Evolutionary conservation across 2,113 vertebrate species (phyloP).

Genomic region (Triplophysa rosa): DNA sequence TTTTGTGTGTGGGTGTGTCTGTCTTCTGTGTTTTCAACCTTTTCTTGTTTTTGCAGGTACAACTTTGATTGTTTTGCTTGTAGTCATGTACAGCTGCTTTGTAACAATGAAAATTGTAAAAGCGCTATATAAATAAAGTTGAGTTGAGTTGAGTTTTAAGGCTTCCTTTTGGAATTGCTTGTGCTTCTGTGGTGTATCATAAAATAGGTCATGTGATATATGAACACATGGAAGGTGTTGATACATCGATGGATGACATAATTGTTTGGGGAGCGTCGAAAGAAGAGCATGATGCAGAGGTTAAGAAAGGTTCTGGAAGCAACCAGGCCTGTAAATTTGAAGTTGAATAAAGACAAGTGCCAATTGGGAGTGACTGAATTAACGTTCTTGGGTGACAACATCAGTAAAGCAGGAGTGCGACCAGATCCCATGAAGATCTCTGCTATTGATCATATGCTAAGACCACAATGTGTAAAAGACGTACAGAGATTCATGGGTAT

Average conservation of each 20-base stretch:
- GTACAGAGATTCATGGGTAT: conserved; percentile 44
- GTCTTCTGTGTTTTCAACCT: too few relatives aligned
- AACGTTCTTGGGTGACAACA: conserved; percentile 41
- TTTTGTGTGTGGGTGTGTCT: too few relatives aligned
- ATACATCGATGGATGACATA: conserved; percentile 47
- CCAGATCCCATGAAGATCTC: conserved; percentile 25
- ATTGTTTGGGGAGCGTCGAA: conserved; percentile 21
- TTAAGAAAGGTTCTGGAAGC: neutral
- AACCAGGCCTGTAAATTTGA: conserved; percentile 19
- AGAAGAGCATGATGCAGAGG: conserved; percentile 29
- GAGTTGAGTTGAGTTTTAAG: too few relatives aligned
- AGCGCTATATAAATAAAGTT: too few relatives aligned
- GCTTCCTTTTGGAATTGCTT: conserved; percentile 35
- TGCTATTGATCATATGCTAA: conserved; percentile 26
- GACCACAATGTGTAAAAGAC: conserved; percentile 22
- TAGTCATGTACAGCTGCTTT: too few relatives aligned
- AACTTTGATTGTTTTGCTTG: too few relatives aligned
- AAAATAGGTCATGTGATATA: conserved; percentile 39
- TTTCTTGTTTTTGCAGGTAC: too few relatives aligned
- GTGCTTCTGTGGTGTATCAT: conserved; percentile 40
- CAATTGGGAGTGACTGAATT: conserved; percentile 25
- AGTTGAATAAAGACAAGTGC: conserved; percentile 41
- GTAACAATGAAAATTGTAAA: too few relatives aligned
- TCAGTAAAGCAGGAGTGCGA: conserved; percentile 23
- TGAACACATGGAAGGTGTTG: conserved; percentile 31